Conservation (phyloP, 2,797 vertebrate genomes). For the Onychomys leucogaster region DNA sequence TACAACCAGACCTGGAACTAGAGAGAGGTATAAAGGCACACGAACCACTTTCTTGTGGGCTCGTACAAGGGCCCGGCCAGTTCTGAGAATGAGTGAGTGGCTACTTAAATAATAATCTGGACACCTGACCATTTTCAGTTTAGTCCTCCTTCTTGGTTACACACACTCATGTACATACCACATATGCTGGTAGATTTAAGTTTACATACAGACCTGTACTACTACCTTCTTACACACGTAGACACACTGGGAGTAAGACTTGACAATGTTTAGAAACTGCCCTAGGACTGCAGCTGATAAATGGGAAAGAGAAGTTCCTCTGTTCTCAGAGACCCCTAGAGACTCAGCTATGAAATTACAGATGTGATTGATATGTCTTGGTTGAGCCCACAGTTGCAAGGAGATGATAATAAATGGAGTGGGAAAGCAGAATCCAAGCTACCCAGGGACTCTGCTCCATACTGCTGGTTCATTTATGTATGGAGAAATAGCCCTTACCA, state of each 20-base stretch:
- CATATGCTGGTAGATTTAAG: background rate
- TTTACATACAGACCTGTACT: background rate
- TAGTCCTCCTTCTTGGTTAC: background rate
- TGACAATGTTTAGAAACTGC: too few relatives aligned
- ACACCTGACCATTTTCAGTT: background rate
- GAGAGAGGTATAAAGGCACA: background rate
- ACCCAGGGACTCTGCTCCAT: background rate
- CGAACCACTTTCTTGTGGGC: background rate
- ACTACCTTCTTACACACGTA: background rate
- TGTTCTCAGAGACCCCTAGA: background rate
- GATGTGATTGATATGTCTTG: accelerated
- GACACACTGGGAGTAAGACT: background rate
- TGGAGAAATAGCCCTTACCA: background rate
- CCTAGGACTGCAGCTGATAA: background rate
- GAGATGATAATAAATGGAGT: accelerated
- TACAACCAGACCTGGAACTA: background rate
- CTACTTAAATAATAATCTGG: background rate
- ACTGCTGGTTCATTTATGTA: background rate
- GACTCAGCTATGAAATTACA: background rate
- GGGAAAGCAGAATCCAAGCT: background rate
- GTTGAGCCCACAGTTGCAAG: background rate
- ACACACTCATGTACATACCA: background rate
- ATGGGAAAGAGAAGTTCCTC: background rate
- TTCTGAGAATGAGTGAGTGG: background rate
- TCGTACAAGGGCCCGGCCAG: accelerated